These are phyloP conservation scores for Hydrolagus colliei DNA, from an alignment of 2,797 vertebrate species.

Conservation along the genomic window DNA sequence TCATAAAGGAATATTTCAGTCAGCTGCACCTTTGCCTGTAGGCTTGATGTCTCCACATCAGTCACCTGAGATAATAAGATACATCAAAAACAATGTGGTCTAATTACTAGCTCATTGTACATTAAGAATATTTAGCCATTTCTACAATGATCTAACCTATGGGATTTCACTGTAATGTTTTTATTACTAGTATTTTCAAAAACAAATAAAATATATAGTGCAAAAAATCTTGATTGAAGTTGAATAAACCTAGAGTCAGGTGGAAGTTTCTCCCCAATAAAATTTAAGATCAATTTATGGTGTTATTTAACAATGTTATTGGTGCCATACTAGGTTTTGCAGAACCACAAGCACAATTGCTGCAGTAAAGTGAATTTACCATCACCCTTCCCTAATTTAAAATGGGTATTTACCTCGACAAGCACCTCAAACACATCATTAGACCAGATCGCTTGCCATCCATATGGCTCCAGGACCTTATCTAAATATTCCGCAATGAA, in stretches of 20 bases:
- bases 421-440: constrained; percentile 79
- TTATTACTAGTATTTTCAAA: no score
- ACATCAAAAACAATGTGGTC: constrained; percentile 22
- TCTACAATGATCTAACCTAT: no score
- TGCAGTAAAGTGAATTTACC: neutral
- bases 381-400: neutral
- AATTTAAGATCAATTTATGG: no score
- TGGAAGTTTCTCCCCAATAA: no score
- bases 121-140: no score
- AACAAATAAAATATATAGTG: no score
- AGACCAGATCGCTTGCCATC: constrained; percentile 84
- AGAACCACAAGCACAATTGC: neutral
- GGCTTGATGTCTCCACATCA: constrained; percentile 62
- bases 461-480: constrained; percentile 76
- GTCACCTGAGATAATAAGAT: constrained; percentile 59
- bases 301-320: no score
- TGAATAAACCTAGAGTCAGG: no score
- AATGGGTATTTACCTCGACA: constrained; percentile 65
- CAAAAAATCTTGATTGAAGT: no score
- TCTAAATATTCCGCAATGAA: constrained; percentile 86
- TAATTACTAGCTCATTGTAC: neutral
- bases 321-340: no score
- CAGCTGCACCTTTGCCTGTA: constrained; percentile 71
- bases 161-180: no score
- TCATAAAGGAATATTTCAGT: constrained; percentile 68